Conservation (phyloP, 2,888 invertebrate species). For the Aleiodes leptofemur region DNA sequence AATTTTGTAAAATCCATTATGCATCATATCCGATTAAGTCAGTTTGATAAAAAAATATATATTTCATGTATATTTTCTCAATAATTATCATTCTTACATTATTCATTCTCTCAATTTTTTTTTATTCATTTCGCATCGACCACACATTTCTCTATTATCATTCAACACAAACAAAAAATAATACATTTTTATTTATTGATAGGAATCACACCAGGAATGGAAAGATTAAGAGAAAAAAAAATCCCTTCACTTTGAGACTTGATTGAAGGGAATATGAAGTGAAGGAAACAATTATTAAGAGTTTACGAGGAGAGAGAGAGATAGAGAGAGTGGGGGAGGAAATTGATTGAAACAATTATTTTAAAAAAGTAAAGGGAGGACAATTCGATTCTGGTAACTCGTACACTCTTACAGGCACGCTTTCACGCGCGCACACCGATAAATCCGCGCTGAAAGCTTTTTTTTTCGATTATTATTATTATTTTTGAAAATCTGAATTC, state of each 20-base stretch:
- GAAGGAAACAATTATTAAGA: slow-evolving; percentile 2
- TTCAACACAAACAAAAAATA: slow-evolving; percentile 18
- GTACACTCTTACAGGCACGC: slow-evolving; percentile 61
- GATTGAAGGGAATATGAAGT: neutral
- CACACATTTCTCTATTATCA: slow-evolving; percentile 23
- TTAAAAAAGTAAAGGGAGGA: slow-evolving; percentile 48
- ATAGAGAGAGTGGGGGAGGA: neutral
- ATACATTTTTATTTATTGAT: slow-evolving; percentile 18
- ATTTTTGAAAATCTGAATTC: slow-evolving; percentile 22
- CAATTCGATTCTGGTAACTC: slow-evolving; percentile 63
- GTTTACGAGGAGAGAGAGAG: neutral
- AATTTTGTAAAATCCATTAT: slow-evolving; percentile 15
- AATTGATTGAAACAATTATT: slow-evolving; percentile 36
- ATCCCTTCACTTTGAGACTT: too few relatives aligned
- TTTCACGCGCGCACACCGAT: slow-evolving; percentile 38
- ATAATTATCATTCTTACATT: slow-evolving; percentile 19
- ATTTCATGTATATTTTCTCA: slow-evolving; percentile 30
- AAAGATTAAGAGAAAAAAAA: neutral
- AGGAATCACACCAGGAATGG: slow-evolving; percentile 6
- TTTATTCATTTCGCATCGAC: neutral
- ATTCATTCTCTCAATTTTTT: neutral
- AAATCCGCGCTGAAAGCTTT: slow-evolving; percentile 30
- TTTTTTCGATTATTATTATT: neutral
- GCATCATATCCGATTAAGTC: slow-evolving; percentile 9
- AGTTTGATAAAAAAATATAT: slow-evolving; percentile 23